phyloP scores from a whole-genome alignment of 2,888 invertebrate species.

The Exocentrus adspersus region DNA sequence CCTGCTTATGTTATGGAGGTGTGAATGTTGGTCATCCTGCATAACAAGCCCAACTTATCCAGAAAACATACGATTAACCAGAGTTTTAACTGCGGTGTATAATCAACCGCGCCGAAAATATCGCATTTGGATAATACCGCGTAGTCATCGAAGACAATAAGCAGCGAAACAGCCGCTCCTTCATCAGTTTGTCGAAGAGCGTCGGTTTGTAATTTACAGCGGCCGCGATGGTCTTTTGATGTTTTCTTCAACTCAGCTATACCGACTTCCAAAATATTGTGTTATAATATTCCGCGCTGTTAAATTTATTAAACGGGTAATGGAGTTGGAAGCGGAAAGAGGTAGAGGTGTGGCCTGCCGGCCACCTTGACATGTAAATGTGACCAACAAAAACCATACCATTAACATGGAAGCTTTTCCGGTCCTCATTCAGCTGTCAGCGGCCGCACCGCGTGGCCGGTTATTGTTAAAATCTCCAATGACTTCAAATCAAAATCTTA shows the following conservation, averaged over 20 bases:
- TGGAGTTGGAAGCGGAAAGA: slow-evolving; percentile 33
- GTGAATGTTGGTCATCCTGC: slow-evolving; percentile 25
- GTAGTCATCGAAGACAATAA: slow-evolving; percentile 45
- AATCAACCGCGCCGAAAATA: slow-evolving; percentile 9
- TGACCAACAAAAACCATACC: slow-evolving; percentile 53
- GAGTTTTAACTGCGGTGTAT: slow-evolving; percentile 15
- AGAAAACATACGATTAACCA: slow-evolving; percentile 9
- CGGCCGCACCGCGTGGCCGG: slow-evolving; percentile 6
- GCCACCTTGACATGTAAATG: slow-evolving; percentile 55
- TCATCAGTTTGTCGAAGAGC: slow-evolving; percentile 31
- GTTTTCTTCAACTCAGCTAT: slow-evolving; percentile 5
- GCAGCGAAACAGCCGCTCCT: slow-evolving; percentile 29
- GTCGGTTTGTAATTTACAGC: slow-evolving; percentile 31
- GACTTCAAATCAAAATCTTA: too few species aligned
- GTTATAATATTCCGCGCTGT: too few species aligned
- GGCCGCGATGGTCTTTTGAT: slow-evolving; percentile 9
- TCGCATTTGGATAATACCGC: slow-evolving; percentile 29
- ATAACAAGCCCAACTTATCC: slow-evolving; percentile 23
- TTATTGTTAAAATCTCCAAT: not conserved
- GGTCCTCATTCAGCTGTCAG: slow-evolving; percentile 47
- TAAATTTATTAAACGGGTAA: slow-evolving; percentile 28
- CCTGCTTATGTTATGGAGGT: too few species aligned
- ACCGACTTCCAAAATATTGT: too few species aligned
- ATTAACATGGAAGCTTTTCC: slow-evolving; percentile 59
- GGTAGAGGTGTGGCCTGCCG: slow-evolving; percentile 47